These are phyloP conservation scores for Neodiprion lecontei DNA, from an alignment of 1,140 invertebrate genomes.

Conservation along the genomic window DNA sequence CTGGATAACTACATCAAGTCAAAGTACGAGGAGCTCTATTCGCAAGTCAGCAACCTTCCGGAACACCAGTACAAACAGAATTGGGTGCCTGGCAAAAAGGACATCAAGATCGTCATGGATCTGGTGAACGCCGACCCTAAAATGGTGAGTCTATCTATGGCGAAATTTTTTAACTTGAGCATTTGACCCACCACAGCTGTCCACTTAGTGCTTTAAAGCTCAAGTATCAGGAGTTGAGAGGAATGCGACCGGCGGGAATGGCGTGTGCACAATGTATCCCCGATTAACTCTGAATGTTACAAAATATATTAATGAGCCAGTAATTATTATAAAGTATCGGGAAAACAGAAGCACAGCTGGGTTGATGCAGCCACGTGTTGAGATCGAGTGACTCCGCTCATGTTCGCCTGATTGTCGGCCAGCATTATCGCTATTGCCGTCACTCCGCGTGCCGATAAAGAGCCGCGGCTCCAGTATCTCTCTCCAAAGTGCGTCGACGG, in stretches of 20 bases:
- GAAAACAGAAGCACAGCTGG: slow-evolving; percentile 44
- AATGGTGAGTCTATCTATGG: slow-evolving; percentile 43
- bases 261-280: slow-evolving; percentile 10
- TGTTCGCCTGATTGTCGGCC: slow-evolving; percentile 53
- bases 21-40: background rate
- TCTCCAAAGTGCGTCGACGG: background rate
- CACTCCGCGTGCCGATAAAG: slow-evolving; percentile 40
- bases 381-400: slow-evolving; percentile 31
- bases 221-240: background rate
- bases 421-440: slow-evolving; percentile 50
- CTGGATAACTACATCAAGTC: no score
- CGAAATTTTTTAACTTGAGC: background rate
- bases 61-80: slow-evolving; percentile 59
- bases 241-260: slow-evolving; percentile 17
- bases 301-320: slow-evolving; percentile 58
- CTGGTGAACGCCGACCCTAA: slow-evolving; percentile 33
- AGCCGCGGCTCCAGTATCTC: slow-evolving; percentile 32
- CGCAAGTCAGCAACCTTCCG: slow-evolving; percentile 32
- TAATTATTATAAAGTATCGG: slow-evolving; percentile 62
- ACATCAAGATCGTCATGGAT: slow-evolving; percentile 41
- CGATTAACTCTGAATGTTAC: slow-evolving; percentile 59
- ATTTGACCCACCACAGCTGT: background rate
- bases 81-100: slow-evolving; percentile 56
- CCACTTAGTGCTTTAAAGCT: background rate
- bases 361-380: slow-evolving; percentile 30